Percentiles rank a stretch among this genome's conserved stretches.
Conservation (phyloP, 2,797 vertebrate species). For the Rhyacichthys aspro region DNA sequence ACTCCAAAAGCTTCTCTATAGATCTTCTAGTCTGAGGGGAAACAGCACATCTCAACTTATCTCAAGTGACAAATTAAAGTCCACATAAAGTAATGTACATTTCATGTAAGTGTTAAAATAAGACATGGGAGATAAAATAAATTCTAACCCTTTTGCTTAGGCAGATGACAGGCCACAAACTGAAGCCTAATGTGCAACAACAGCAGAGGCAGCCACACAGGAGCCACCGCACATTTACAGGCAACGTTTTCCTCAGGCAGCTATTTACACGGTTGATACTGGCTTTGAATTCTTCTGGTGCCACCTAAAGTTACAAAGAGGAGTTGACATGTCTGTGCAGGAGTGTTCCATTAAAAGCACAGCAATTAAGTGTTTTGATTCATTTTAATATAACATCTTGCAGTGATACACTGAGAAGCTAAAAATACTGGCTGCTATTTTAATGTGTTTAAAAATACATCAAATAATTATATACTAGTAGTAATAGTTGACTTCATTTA, state of each 20-base stretch:
- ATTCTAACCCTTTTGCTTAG: conserved; percentile 97
- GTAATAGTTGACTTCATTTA: too few relatives aligned
- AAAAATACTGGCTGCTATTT: too few relatives aligned
- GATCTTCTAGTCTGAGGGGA: conserved; percentile 84
- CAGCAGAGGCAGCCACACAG: conserved; percentile 98
- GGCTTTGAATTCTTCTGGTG: conserved; percentile 99
- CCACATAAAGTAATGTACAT: background rate
- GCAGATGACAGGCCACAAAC: conserved; percentile 99
- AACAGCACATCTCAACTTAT: background rate
- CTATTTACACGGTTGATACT: conserved; percentile 96
- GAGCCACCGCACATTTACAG: conserved; percentile 96
- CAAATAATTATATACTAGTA: too few relatives aligned
- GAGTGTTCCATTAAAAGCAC: too few relatives aligned
- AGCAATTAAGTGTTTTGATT: too few relatives aligned
- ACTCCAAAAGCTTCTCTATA: conserved; percentile 99
- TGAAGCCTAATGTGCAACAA: conserved; percentile 98
- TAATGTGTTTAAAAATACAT: too few relatives aligned
- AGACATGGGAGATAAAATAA: background rate
- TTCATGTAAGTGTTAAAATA: background rate
- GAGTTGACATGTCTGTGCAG: background rate
- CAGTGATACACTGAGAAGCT: too few relatives aligned
- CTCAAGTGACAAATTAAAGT: background rate
- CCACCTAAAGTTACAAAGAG: conserved; percentile 81
- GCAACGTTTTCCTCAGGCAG: conserved; percentile 96
- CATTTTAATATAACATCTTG: too few relatives aligned